Conservation (phyloP, 2,113 vertebrate genomes). For the Spermophilus dauricus region DNA sequence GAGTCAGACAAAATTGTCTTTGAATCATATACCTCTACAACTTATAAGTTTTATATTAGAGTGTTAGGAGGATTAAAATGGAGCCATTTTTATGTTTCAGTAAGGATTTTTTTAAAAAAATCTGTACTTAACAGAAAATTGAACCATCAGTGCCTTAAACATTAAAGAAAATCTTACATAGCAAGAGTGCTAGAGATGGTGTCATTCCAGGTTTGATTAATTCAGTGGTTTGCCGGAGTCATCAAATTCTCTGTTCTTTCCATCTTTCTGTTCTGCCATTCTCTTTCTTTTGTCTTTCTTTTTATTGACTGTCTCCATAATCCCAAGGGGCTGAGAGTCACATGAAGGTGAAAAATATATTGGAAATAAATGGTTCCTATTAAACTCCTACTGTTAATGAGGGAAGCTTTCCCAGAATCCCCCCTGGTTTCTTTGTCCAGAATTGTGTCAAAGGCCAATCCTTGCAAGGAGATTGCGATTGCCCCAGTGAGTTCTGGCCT, state of each 20-base stretch:
- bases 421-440: not conserved
- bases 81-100: not conserved
- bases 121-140: not conserved
- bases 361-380: not conserved
- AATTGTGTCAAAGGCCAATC: not conserved
- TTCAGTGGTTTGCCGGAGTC: not conserved
- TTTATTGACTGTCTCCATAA: not conserved
- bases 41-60: not conserved
- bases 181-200: not conserved
- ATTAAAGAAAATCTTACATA: not conserved
- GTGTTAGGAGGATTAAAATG: not conserved
- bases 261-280: not conserved
- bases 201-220: not conserved
- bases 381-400: not conserved
- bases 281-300: not conserved
- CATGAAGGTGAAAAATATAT: not conserved
- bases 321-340: not conserved
- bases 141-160: not conserved
- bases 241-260: not conserved
- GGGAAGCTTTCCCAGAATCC: not conserved
- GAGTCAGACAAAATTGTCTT: not conserved
- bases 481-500: not conserved
- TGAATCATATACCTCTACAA: not conserved
- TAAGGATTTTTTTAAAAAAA: not conserved
- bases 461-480: not conserved